Base-by-base conservation (phyloP, 2,113 vertebrate species). In the Myiagra hebetior region DNA sequence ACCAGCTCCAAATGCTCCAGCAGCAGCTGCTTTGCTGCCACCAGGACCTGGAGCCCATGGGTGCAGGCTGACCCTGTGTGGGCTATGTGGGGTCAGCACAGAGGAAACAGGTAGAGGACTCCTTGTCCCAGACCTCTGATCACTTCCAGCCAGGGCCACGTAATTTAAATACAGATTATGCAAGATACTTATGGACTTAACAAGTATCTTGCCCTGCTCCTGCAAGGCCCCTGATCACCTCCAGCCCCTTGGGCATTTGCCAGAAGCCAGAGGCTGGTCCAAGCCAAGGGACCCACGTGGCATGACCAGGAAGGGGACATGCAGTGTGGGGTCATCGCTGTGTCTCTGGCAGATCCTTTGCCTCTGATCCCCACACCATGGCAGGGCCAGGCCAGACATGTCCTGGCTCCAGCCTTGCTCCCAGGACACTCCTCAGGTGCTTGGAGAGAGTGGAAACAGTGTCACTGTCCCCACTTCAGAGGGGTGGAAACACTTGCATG, bases 241-340 rank as follows among this genome's bases (percentile, higher is more conserved):
- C 10, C 5, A n/a, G 26, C 13, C 59, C 19, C 21, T 23, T 26
- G 59, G n/a, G 52, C 44, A 4, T 64, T 68, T 73, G 47, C 49
- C 39, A 23, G 47, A 9, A 49, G n/a, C 10, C 42, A 22, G 81
- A 46, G 69, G 21, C 31, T 59, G 56, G 7, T 37, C 59, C 59
- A 3, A 39, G 59, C 31, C 80, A 11, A 24, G 1, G 11, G 39
- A 35, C 24, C 57, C 28, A 7, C 1, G 5, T 10, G 39, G 35
- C 10, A 0, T 11, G 26, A 19, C 5, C 46, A 49, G 52, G 53
- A 49, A 53, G 81, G 31, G 39, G 20, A 65, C 21, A 21, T 0
- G 0, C 14, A 17, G 17, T 2, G 13, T 0, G 3, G 39, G 16
- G 8, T 42, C 55, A 17, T 12, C 0, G 0, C 26, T 41, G 21